phyloP scores from a whole-genome alignment of 2,113 vertebrate species.

The Castor canadensis region DNA sequence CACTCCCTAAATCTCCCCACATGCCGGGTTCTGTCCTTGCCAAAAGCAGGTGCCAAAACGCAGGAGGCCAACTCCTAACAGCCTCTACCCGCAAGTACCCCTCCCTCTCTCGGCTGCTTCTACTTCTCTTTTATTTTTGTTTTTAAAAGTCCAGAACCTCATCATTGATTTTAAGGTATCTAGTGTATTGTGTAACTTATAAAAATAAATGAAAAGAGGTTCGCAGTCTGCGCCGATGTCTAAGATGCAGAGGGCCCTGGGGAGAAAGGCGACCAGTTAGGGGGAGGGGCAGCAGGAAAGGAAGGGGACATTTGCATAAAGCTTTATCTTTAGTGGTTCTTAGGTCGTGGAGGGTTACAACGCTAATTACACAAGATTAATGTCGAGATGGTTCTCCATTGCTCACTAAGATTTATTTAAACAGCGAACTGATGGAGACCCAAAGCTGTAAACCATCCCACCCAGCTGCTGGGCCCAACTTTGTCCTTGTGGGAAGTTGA shows the following conservation, averaged over 20 bases:
- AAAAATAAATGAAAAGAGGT: conserved; percentile 77
- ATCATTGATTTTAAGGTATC: conserved; percentile 85
- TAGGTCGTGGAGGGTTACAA: conserved; percentile 69
- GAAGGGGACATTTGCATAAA: conserved; percentile 81
- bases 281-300: neutral
- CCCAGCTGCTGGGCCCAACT: neutral
- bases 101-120: neutral
- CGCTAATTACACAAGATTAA: conserved; percentile 80
- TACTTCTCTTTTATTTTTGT: neutral
- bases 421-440: conserved; percentile 39
- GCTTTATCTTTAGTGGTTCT: conserved; percentile 80
- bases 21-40: conserved; percentile 27
- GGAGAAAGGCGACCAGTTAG: neutral
- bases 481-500: neutral
- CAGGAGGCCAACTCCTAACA: conserved; percentile 69
- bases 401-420: conserved; percentile 67
- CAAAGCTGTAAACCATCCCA: conserved; percentile 49
- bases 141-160: conserved; percentile 80
- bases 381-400: conserved; percentile 56
- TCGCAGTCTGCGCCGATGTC: conserved; percentile 71
- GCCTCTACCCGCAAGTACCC: conserved; percentile 64
- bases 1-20: neutral
- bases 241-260: neutral
- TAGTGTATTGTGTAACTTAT: conserved; percentile 71
- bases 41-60: conserved; percentile 84